These are phyloP conservation scores for Troides oblongomaculatus DNA, from an alignment of 2,888 invertebrate species.

Conservation along the genomic window DNA sequence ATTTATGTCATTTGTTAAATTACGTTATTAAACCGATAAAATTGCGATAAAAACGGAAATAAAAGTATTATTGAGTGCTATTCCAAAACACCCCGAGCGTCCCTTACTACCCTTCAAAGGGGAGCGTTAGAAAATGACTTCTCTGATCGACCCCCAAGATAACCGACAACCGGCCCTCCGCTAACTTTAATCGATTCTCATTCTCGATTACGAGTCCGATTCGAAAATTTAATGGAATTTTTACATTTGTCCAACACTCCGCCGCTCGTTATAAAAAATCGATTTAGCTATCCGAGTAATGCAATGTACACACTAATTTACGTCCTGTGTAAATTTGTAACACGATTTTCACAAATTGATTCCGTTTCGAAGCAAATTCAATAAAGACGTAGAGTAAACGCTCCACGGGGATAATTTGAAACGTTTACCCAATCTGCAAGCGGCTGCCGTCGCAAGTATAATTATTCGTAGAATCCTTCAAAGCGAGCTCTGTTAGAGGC, in stretches of 20 bases:
- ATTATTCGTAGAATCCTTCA: conserved; percentile 33
- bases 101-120: conserved; percentile 45
- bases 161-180: conserved; percentile 42
- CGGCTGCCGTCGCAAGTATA: conserved; percentile 45
- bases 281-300: conserved; percentile 49
- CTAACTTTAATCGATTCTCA: conserved; percentile 61
- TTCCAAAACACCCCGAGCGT: conserved; percentile 36
- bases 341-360: conserved; percentile 69
- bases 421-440: conserved; percentile 68
- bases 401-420: conserved; percentile 68
- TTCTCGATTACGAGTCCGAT: conserved; percentile 52
- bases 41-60: conserved; percentile 7
- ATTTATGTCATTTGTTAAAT: not conserved
- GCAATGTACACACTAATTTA: conserved; percentile 75
- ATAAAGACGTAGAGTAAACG: conserved; percentile 62
- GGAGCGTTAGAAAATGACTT: conserved; percentile 51
- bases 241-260: conserved; percentile 48
- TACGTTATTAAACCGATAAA: conserved; percentile 18
- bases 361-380: conserved; percentile 63
- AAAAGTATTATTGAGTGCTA: conserved; percentile 25
- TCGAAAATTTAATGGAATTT: conserved; percentile 55
- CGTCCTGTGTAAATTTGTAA: conserved; percentile 68
- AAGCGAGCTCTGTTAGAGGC: conserved; percentile 3
- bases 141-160: conserved; percentile 51
- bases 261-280: conserved; percentile 44